Conservation (phyloP, 2,797 vertebrate genomes). For the Gallirallus australis region DNA sequence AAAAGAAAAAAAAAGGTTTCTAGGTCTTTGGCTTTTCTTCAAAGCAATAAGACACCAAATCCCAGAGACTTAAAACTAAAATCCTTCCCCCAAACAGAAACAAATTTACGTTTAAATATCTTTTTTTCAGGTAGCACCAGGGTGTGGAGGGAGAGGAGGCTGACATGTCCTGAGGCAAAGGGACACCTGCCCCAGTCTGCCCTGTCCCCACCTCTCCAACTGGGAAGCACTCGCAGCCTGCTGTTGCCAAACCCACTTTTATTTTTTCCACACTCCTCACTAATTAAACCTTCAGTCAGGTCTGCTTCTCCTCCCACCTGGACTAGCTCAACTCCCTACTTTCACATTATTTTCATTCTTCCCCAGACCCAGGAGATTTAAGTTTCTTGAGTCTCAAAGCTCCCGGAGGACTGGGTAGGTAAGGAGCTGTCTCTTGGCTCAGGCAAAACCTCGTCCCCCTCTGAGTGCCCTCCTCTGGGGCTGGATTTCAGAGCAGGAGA, state of each 20-base stretch:
- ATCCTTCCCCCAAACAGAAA: background rate
- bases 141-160: background rate
- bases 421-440: background rate
- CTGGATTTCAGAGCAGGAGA: slow-evolving; percentile 21
- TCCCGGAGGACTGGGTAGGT: background rate
- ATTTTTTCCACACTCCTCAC: slow-evolving; percentile 5
- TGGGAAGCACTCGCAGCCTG: background rate
- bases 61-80: background rate
- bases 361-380: background rate
- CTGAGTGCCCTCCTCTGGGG: background rate
- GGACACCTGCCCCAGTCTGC: background rate
- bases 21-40: background rate
- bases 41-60: background rate
- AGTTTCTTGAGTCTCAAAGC: background rate
- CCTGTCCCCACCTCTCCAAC: slow-evolving; percentile 4
- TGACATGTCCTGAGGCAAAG: background rate
- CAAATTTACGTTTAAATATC: background rate
- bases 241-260: slow-evolving; percentile 32
- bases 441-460: background rate
- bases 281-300: slow-evolving; percentile 61
- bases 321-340: background rate
- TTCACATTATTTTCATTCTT: slow-evolving; percentile 7
- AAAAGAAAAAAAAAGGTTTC: background rate
- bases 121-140: background rate
- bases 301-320: slow-evolving; percentile 54